These are phyloP conservation scores for Coptodon bakossiorum DNA, from an alignment of 2,113 vertebrate genomes.

Conservation along the genomic window DNA sequence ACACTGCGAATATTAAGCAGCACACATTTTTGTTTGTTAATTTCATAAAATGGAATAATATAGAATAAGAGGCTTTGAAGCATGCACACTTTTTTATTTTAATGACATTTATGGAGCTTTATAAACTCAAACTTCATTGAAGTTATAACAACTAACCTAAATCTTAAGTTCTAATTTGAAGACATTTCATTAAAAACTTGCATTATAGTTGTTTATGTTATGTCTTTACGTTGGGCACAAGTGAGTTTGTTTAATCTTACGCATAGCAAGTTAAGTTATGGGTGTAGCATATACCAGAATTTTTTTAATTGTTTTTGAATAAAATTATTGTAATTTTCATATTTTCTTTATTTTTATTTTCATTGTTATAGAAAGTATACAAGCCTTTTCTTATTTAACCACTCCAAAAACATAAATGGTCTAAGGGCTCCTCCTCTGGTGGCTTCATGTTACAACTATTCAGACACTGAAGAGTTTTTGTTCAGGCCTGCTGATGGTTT, in stretches of 20 bases:
- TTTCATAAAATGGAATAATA: background rate
- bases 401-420: background rate
- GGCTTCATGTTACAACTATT: background rate
- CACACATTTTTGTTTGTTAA: background rate
- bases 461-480: background rate
- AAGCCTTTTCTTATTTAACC: background rate
- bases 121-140: background rate
- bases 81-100: background rate
- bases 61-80: background rate
- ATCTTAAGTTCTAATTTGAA: background rate
- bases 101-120: background rate
- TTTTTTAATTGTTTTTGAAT: too few species aligned
- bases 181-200: background rate
- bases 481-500: background rate
- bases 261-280: background rate
- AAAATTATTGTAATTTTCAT: too few species aligned
- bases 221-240: background rate
- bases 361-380: background rate
- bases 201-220: background rate
- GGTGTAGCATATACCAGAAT: background rate
- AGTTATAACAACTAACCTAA: background rate
- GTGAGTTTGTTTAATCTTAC: rapidly evolving
- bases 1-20: background rate
- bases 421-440: background rate
- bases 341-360: background rate